Evolutionary conservation across 2,113 vertebrate genomes (phyloP).

Genomic region (Corythoichthys haematopterus): DNA sequence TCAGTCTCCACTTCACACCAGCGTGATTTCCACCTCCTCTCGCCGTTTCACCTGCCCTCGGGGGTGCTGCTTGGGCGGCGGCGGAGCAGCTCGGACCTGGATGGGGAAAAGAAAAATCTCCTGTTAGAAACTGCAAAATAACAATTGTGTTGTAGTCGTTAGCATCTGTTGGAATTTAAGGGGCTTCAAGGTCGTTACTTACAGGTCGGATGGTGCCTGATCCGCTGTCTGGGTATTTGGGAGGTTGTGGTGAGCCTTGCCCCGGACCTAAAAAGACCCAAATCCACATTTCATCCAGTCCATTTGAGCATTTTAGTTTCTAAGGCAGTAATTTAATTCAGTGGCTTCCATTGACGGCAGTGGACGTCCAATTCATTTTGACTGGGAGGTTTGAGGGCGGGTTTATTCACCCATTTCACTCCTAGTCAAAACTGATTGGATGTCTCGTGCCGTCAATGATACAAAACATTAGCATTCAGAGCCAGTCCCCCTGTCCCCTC

Average conservation of each 20-base stretch:
- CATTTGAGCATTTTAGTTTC: not conserved
- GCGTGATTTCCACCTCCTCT: conserved; percentile 74
- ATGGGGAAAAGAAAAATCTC: not conserved
- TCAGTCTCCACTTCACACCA: conserved; percentile 54
- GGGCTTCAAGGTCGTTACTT: conserved; percentile 30
- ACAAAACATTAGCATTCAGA: too few relatives aligned
- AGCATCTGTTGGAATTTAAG: too few relatives aligned
- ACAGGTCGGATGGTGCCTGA: conserved; percentile 66
- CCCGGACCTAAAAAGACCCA: conserved; percentile 40
- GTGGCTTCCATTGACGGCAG: too few relatives aligned
- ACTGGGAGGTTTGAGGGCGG: too few relatives aligned
- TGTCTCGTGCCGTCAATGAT: too few relatives aligned
- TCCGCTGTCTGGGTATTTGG: conserved; percentile 66
- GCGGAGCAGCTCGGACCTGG: conserved; percentile 71
- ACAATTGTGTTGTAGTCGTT: too few relatives aligned
- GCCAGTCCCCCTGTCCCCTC: too few relatives aligned
- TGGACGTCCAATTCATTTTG: too few relatives aligned
- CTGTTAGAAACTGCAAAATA: not conserved
- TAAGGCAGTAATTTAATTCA: too few relatives aligned
- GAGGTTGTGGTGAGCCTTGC: conserved; percentile 61
- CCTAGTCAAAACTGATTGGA: too few relatives aligned
- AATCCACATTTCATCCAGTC: not conserved
- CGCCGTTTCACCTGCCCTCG: conserved; percentile 72
- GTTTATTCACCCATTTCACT: too few relatives aligned
- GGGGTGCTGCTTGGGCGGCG: conserved; percentile 72